These are phyloP conservation scores for Euphydryas editha DNA, from an alignment of 2,888 invertebrate genomes.

Conservation along the genomic window DNA sequence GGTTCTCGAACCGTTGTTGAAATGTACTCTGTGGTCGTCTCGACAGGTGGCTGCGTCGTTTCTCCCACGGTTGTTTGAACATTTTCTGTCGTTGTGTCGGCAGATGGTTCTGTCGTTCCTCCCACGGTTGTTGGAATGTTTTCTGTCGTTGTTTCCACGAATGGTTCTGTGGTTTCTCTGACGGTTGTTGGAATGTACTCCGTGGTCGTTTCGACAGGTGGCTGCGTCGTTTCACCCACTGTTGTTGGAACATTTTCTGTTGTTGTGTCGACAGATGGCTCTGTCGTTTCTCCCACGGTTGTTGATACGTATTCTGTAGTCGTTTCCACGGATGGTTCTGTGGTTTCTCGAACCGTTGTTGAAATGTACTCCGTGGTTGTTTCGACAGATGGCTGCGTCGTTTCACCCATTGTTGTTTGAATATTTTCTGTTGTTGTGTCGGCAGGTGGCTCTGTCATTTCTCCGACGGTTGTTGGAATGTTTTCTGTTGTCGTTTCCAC, in stretches of 20 bases:
- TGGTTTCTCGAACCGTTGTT: background rate
- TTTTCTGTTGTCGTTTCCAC: slow-evolving; percentile 9
- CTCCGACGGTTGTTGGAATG: slow-evolving; percentile 1
- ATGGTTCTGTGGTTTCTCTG: background rate
- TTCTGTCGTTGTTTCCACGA: slow-evolving; percentile 7
- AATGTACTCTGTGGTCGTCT: background rate
- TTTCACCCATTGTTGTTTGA: background rate
- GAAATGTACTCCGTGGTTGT: background rate
- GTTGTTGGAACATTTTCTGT: too few relatives aligned
- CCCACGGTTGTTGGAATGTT: background rate
- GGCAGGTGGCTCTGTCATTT: background rate
- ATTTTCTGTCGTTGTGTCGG: slow-evolving; percentile 4
- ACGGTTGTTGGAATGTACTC: background rate
- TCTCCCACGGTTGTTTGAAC: background rate
- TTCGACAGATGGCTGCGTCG: background rate
- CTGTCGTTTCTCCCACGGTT: slow-evolving; percentile 6
- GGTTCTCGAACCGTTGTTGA: background rate
- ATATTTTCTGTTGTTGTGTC: slow-evolving; percentile 6
- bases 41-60: background rate
- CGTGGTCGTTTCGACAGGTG: slow-evolving; percentile 4
- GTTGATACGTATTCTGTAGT: background rate
- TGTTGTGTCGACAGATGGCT: background rate
- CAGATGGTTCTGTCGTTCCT: slow-evolving; percentile 3
- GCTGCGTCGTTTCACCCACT: slow-evolving; percentile 4
- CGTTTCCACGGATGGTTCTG: background rate